These are phyloP conservation scores for Clarias pachynema DNA, from an alignment of 2,797 vertebrate genomes.

Conservation along the genomic window DNA sequence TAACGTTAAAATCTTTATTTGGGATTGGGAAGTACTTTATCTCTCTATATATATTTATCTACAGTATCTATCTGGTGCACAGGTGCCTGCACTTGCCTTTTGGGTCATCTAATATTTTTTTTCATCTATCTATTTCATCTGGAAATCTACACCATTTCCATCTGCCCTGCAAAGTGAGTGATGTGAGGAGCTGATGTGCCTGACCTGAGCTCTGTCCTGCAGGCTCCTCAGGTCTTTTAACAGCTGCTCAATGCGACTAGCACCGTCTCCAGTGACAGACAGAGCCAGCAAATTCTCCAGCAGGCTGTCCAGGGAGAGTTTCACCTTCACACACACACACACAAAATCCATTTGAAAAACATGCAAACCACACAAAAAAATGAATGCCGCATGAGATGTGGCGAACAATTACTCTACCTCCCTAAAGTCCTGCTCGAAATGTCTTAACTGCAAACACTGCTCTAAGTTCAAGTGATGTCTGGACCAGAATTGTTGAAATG, in stretches of 20 bases:
- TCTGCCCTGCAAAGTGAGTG: neutral
- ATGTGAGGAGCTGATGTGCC: neutral
- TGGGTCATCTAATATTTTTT: neutral
- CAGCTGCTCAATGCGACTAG: constrained; percentile 81
- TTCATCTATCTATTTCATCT: no score
- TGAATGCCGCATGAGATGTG: neutral
- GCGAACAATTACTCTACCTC: constrained; percentile 71
- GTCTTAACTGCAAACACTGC: constrained; percentile 89
- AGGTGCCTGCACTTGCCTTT: neutral
- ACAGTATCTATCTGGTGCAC: neutral
- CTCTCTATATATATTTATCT: no score
- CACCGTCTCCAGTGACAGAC: constrained; percentile 82
- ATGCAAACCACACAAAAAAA: neutral
- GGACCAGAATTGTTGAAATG: constrained; percentile 91
- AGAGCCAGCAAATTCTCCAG: constrained; percentile 77
- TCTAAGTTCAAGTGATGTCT: constrained; percentile 90
- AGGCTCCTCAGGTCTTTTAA: constrained; percentile 83
- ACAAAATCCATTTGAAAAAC: constrained; percentile 2
- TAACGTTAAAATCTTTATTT: no score
- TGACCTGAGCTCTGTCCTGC: constrained; percentile 87
- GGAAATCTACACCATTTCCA: no score
- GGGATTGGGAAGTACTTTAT: no score
- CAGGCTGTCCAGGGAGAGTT: constrained; percentile 81
- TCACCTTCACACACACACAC: constrained; percentile 75
- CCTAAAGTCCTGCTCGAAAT: constrained; percentile 92